A percentile compares a stretch with the other conserved stretches of the same genome.
phyloP scores from a whole-genome alignment of 1,140 invertebrate genomes.

The Elysia chlorotica region DNA sequence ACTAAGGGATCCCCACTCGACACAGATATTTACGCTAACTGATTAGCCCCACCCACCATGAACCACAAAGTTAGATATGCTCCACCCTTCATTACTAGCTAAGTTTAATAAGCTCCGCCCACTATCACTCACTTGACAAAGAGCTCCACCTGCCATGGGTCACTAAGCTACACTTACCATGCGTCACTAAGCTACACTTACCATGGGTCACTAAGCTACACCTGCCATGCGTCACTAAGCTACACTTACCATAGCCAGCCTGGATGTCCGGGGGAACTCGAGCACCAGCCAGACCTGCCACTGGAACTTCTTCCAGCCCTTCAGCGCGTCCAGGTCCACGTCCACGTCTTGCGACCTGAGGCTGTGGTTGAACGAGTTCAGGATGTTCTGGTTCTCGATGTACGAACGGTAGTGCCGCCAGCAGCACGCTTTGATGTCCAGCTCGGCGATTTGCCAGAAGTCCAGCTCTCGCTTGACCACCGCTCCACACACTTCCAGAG shows the following conservation, averaged over 20 bases:
- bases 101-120: no score
- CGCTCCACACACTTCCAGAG: slow-evolving; percentile 61
- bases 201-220: no score
- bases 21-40: no score
- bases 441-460: slow-evolving; percentile 61
- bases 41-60: no score
- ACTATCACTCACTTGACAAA: no score
- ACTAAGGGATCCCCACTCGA: no score
- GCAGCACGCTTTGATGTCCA: slow-evolving; percentile 57
- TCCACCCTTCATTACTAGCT: no score
- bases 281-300: slow-evolving; percentile 53
- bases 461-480: slow-evolving; percentile 63
- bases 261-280: slow-evolving; percentile 51
- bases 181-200: no score
- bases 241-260: slow-evolving; percentile 50
- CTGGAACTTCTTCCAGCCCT: slow-evolving; percentile 50
- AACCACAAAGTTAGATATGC: no score
- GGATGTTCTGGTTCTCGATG: slow-evolving; percentile 57
- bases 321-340: slow-evolving; percentile 37
- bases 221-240: no score
- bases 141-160: no score
- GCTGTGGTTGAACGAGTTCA: slow-evolving; percentile 52
- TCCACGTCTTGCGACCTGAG: slow-evolving; percentile 41
- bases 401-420: slow-evolving; percentile 55
- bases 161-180: no score